Percentiles rank a stretch among this genome's conserved stretches.
Evolutionary conservation across 2,888 invertebrate species (phyloP).

Genomic region (Colostygia pectinataria): DNA sequence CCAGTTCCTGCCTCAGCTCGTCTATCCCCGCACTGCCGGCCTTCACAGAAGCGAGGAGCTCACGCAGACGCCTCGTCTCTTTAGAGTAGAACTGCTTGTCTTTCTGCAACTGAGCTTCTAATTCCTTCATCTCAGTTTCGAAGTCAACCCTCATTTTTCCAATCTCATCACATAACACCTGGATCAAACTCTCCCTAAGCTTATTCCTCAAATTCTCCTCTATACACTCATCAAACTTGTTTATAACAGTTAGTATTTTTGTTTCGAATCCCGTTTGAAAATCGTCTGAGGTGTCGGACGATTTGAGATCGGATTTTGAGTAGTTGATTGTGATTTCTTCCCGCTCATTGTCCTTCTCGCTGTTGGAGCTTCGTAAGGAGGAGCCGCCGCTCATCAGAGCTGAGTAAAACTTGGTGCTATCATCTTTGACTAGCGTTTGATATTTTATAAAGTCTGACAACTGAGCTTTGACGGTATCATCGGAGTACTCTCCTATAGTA

Average conservation of each 20-base stretch:
- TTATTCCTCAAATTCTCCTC: conserved; percentile 72
- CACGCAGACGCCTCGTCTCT: conserved; percentile 80
- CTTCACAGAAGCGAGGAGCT: conserved; percentile 81
- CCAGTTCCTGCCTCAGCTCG: conserved; percentile 83
- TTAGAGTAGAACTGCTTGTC: conserved; percentile 81
- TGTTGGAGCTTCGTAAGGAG: conserved; percentile 67
- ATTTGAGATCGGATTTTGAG: conserved; percentile 68
- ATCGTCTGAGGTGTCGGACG: conserved; percentile 63
- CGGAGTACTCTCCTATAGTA: conserved; percentile 57
- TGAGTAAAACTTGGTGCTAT: conserved; percentile 71
- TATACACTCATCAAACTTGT: conserved; percentile 62
- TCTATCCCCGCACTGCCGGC: conserved; percentile 82
- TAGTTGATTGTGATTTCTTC: conserved; percentile 73
- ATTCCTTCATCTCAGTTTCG: conserved; percentile 65
- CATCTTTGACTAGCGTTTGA: conserved; percentile 70
- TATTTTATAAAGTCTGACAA: conserved; percentile 75
- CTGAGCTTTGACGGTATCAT: conserved; percentile 70
- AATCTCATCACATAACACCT: conserved; percentile 80
- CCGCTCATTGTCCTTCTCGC: conserved; percentile 78
- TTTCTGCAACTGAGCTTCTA: conserved; percentile 74
- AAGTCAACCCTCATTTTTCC: conserved; percentile 70
- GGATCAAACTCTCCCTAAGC: conserved; percentile 80
- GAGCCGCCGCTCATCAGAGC: conserved; percentile 70
- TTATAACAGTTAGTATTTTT: conserved; percentile 58
- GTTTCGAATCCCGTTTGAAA: conserved; percentile 67